Percentiles rank a stretch among this genome's conserved stretches.
These are phyloP conservation scores for Todus mexicanus DNA, from an alignment of 2,797 vertebrate genomes.

Conservation along the genomic window DNA sequence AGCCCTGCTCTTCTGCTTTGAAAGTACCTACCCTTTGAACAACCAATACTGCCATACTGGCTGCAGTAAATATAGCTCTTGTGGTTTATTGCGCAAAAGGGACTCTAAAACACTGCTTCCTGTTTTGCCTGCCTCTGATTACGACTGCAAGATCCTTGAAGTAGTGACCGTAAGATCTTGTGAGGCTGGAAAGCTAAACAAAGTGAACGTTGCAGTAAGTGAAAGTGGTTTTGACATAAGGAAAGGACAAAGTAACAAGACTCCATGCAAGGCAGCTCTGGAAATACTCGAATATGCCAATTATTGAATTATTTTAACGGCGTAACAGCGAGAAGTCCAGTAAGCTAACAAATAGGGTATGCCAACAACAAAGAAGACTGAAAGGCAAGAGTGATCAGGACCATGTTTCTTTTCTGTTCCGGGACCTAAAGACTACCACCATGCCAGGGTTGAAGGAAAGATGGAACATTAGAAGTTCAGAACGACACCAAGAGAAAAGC, in stretches of 20 bases:
- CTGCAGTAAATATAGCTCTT: constrained; percentile 43
- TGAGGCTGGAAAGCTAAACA: constrained; percentile 42
- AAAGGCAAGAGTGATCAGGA: not conserved
- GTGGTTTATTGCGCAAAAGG: constrained; percentile 45
- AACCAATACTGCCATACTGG: constrained; percentile 5
- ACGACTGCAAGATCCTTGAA: constrained; percentile 36
- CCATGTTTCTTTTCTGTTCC: not conserved
- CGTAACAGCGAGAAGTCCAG: not conserved
- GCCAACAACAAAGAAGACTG: not conserved
- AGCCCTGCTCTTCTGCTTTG: constrained; percentile 20
- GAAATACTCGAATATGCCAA: not conserved
- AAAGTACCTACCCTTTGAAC: constrained; percentile 28
- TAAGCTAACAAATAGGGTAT: not conserved
- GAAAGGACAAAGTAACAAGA: not conserved
- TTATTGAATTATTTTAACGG: not conserved
- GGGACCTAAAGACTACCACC: not conserved
- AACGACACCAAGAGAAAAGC: not conserved
- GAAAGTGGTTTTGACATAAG: not conserved
- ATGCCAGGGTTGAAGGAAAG: not conserved
- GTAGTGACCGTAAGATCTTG: constrained; percentile 24
- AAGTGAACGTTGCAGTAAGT: constrained; percentile 7
- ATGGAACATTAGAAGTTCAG: not conserved
- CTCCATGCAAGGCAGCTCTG: not conserved
- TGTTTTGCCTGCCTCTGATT: constrained; percentile 55
- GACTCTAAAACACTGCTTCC: constrained; percentile 41